phyloP scores from a whole-genome alignment of 2,113 vertebrate genomes.

The Chlorodrepanis virens region DNA sequence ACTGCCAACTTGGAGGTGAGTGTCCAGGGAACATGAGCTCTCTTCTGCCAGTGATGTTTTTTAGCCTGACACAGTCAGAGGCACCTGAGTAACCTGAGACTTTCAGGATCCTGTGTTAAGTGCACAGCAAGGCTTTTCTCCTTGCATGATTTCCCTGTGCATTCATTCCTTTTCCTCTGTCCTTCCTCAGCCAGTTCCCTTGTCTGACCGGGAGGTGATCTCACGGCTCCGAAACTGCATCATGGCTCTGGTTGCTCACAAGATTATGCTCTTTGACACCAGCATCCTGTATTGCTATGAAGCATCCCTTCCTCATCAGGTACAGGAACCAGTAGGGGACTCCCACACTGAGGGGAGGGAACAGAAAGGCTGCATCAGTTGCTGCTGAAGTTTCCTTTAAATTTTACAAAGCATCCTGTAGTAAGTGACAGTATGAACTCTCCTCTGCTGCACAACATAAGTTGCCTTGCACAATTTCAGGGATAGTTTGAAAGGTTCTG shows the following conservation, averaged over 20 bases:
- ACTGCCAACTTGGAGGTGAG: slow-evolving; percentile 85
- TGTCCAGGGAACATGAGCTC: neutral
- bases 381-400: neutral
- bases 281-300: slow-evolving; percentile 97
- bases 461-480: neutral
- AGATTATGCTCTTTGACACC: slow-evolving; percentile 90
- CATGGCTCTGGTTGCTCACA: slow-evolving; percentile 84
- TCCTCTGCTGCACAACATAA: neutral
- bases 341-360: neutral
- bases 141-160: neutral
- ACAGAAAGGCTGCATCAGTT: neutral
- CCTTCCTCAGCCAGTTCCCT: slow-evolving; percentile 76
- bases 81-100: neutral
- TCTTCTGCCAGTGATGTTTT: neutral
- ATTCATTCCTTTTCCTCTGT: neutral
- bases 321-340: slow-evolving; percentile 26
- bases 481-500: neutral
- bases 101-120: neutral
- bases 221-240: slow-evolving; percentile 94
- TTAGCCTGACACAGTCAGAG: neutral
- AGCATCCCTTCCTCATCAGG: slow-evolving; percentile 88
- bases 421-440: neutral
- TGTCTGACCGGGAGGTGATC: slow-evolving; percentile 92
- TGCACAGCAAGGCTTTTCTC: neutral
- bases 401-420: neutral